Conservation (phyloP, 2,888 invertebrate species). For the Steinernema scapterisci region DNA sequence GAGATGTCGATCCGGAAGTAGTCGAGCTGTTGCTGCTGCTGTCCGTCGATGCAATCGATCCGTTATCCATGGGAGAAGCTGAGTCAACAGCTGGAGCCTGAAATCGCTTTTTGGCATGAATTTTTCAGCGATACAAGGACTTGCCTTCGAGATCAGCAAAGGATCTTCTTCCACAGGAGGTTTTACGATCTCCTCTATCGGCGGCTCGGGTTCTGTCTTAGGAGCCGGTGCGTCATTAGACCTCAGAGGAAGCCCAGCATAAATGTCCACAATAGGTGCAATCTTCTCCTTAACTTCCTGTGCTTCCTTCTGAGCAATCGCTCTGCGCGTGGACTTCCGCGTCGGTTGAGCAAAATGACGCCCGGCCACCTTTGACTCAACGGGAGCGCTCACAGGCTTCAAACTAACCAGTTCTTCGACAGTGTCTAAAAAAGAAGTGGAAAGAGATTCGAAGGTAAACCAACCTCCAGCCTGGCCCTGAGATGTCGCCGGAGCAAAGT, state of each 20-base stretch:
- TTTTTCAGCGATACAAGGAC: too few species aligned
- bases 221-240: background rate
- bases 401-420: background rate
- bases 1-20: conserved; percentile 22
- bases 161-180: too few species aligned
- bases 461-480: background rate
- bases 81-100: conserved; percentile 2
- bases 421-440: background rate
- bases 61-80: conserved; percentile 32
- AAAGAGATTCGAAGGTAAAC: too few species aligned
- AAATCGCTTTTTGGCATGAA: too few species aligned
- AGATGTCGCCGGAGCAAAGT: conserved; percentile 11
- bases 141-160: too few species aligned
- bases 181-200: too few species aligned
- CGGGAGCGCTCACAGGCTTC: background rate
- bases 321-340: conserved; percentile 12
- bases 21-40: conserved; percentile 36
- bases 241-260: conserved; percentile 4
- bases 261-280: conserved; percentile 14
- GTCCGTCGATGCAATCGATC: conserved; percentile 32
- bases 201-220: background rate
- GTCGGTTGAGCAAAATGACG: conserved; percentile 1
- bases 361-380: conserved; percentile 13
- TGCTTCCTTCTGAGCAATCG: background rate
- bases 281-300: background rate